Evolutionary conservation across 2,888 invertebrate species (phyloP).

Genomic region (Stegophylla sp.): DNA sequence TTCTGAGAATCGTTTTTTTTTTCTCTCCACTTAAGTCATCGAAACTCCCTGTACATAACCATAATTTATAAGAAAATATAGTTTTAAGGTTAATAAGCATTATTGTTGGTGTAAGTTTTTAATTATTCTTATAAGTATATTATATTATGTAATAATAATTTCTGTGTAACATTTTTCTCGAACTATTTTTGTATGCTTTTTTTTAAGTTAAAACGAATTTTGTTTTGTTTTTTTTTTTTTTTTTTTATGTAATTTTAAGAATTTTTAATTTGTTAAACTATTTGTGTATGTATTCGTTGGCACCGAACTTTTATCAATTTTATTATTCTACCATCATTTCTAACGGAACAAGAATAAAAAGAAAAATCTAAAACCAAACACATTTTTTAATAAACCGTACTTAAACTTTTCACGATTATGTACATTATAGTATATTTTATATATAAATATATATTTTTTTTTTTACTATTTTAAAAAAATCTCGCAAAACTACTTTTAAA

Average conservation of each 20-base stretch:
- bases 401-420: no score
- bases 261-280: slow-evolving; percentile 39
- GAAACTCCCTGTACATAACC: slow-evolving; percentile 56
- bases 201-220: slow-evolving; percentile 51
- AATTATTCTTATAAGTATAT: slow-evolving; percentile 36
- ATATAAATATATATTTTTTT: slow-evolving; percentile 18
- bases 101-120: slow-evolving; percentile 58
- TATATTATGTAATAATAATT: slow-evolving; percentile 4
- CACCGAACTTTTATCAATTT: slow-evolving; percentile 27
- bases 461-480: slow-evolving; percentile 39
- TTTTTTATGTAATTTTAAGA: slow-evolving; percentile 48
- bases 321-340: slow-evolving; percentile 23
- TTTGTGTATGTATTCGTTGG: neutral
- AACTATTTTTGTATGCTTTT: slow-evolving; percentile 58
- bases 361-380: neutral
- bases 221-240: slow-evolving; percentile 44
- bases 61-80: slow-evolving; percentile 49
- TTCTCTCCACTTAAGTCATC: slow-evolving; percentile 47
- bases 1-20: slow-evolving; percentile 46
- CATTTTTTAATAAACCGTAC: slow-evolving; percentile 24
- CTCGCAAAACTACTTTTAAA: slow-evolving; percentile 29
- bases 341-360: slow-evolving; percentile 3
- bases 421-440: no score
- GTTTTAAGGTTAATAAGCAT: slow-evolving; percentile 18
- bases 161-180: slow-evolving; percentile 46